Conservation (phyloP, 1,140 invertebrate genomes). For the Brachionus sp. region DNA sequence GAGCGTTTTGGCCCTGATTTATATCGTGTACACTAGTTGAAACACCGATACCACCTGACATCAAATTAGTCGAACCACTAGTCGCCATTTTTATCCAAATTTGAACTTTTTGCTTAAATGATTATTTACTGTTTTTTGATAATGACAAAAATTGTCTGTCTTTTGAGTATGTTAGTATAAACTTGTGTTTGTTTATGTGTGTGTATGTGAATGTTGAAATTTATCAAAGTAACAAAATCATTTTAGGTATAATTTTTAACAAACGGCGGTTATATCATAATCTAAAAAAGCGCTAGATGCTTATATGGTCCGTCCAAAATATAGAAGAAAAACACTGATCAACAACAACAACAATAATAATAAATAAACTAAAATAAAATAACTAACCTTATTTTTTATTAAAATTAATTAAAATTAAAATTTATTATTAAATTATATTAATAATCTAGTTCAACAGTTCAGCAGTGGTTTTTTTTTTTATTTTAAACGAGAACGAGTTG, state of each 20-base stretch:
- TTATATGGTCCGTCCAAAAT: background rate
- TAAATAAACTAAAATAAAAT: background rate
- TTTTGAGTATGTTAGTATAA: too few species aligned
- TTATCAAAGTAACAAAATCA: background rate
- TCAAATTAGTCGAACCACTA: slow-evolving; percentile 15
- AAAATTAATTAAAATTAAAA: slow-evolving; percentile 30
- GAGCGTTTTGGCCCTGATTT: background rate
- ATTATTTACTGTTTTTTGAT: background rate
- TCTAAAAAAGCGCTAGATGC: background rate
- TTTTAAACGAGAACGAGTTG: background rate
- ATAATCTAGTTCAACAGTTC: slow-evolving; percentile 43
- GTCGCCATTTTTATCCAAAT: background rate
- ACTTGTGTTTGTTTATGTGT: background rate
- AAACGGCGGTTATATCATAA: background rate
- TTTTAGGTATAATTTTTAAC: background rate
- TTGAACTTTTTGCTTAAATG: background rate
- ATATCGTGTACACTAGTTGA: slow-evolving; percentile 6
- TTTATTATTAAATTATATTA: slow-evolving; percentile 37
- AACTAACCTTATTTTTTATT: background rate
- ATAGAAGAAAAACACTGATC: background rate
- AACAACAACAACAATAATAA: background rate
- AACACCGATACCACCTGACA: background rate
- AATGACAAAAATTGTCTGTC: background rate
- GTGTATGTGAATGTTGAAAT: background rate
- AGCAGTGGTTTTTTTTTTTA: background rate